A percentile compares a stretch with the other conserved stretches of the same genome.
These are phyloP conservation scores for Dasyurus viverrinus DNA, from an alignment of 2,113 vertebrate species.

Conservation along the genomic window DNA sequence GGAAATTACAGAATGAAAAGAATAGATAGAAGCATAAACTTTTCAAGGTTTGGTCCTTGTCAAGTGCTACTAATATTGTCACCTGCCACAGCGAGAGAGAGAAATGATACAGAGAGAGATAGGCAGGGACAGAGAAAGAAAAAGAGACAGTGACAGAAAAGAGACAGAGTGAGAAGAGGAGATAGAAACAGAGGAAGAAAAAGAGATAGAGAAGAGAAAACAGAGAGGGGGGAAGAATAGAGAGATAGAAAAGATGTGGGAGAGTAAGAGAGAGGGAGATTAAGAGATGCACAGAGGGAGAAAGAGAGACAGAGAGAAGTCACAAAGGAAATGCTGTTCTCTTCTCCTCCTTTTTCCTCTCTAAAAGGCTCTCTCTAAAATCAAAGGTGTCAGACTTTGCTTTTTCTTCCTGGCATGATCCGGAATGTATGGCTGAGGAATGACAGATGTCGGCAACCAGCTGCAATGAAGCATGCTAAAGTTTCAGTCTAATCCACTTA, in stretches of 20 bases:
- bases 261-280: not conserved
- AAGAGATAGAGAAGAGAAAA: not conserved
- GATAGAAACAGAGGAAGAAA: too few relatives aligned
- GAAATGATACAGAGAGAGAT: not conserved
- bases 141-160: not conserved
- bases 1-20: constrained; percentile 71
- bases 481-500: constrained; percentile 92
- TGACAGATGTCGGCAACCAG: constrained; percentile 95
- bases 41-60: constrained; percentile 45
- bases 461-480: constrained; percentile 91
- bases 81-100: not conserved
- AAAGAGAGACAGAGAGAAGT: constrained; percentile 59
- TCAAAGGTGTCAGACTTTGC: constrained; percentile 88
- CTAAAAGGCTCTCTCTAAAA: constrained; percentile 84
- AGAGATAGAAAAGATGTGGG: constrained; percentile 6
- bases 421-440: constrained; percentile 89
- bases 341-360: constrained; percentile 69
- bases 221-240: not conserved
- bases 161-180: not conserved
- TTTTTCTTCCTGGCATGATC: constrained; percentile 85
- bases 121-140: not conserved
- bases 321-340: constrained; percentile 81
- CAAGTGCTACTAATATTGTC: constrained; percentile 42
- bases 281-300: not conserved
- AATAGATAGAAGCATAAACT: constrained; percentile 72